These are phyloP conservation scores for Microctenopoma stevenorrisi DNA, from an alignment of 2,797 vertebrate species.

Conservation along the genomic window DNA sequence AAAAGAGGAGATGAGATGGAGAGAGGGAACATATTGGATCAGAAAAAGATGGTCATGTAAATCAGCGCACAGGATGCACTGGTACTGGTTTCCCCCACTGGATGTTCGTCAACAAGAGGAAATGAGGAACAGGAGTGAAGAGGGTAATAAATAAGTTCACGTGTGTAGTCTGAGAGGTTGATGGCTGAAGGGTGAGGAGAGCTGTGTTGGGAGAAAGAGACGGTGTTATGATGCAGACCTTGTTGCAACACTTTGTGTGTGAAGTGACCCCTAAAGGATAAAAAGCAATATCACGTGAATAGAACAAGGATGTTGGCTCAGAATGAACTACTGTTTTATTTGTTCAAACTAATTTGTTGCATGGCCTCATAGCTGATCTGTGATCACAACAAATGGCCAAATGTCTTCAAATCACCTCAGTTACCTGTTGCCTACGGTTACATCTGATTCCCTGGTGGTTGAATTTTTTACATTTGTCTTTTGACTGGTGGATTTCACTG, in stretches of 20 bases:
- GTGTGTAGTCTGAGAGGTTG: slow-evolving; percentile 9
- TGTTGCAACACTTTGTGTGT: slow-evolving; percentile 12
- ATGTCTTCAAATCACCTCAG: background rate
- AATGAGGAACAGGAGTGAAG: slow-evolving; percentile 46
- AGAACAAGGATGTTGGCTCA: background rate
- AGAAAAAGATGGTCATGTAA: slow-evolving; percentile 41
- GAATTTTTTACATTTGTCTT: background rate
- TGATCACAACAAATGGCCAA: background rate
- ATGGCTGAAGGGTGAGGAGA: slow-evolving; percentile 13
- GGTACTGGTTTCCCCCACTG: slow-evolving; percentile 5
- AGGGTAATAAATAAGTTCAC: slow-evolving; percentile 47
- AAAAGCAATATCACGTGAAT: background rate
- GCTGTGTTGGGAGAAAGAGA: slow-evolving; percentile 1
- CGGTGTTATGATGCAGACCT: background rate
- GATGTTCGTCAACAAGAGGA: slow-evolving; percentile 31
- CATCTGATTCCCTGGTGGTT: background rate
- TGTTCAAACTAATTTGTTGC: background rate
- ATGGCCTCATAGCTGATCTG: background rate
- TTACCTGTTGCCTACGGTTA: background rate
- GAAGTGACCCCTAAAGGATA: background rate
- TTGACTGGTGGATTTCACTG: background rate
- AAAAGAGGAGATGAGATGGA: slow-evolving; percentile 32
- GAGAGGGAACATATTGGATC: background rate
- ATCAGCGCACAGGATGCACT: slow-evolving; percentile 39
- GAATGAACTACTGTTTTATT: no score